Evolutionary conservation across 2,888 invertebrate genomes (phyloP).

Genomic region (Pedicia rivosa): DNA sequence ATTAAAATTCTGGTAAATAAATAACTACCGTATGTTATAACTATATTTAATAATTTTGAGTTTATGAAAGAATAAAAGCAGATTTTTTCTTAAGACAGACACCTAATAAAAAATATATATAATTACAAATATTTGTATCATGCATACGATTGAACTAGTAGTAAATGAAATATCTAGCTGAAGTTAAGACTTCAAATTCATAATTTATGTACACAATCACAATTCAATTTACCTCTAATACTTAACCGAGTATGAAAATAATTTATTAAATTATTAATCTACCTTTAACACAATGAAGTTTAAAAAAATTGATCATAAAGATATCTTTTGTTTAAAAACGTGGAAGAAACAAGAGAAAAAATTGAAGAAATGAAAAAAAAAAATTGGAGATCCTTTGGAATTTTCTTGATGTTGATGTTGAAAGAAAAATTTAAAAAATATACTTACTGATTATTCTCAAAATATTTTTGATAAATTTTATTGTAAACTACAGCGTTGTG

Average conservation of each 20-base stretch:
- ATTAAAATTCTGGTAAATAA: too few relatives aligned
- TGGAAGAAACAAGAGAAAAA: constrained; percentile 38
- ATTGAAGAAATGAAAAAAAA: constrained; percentile 43
- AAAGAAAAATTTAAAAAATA: constrained; percentile 42
- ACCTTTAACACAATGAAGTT: constrained; percentile 41
- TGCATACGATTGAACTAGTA: too few relatives aligned
- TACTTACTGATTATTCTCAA: constrained; percentile 20
- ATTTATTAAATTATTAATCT: constrained; percentile 32
- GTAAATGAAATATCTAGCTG: constrained; percentile 23
- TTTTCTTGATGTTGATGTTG: constrained; percentile 48
- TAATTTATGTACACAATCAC: constrained; percentile 22
- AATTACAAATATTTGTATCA: too few relatives aligned
- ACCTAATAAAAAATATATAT: too few relatives aligned
- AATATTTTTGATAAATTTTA: constrained; percentile 26
- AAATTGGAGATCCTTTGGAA: constrained; percentile 55
- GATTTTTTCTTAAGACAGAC: too few relatives aligned
- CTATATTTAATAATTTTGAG: too few relatives aligned
- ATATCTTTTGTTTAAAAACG: constrained; percentile 38
- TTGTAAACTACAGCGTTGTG: constrained; percentile 57
- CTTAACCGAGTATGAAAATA: constrained; percentile 20
- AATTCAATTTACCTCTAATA: constrained; percentile 23
- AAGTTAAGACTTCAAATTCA: constrained; percentile 29
- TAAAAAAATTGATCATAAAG: constrained; percentile 43
- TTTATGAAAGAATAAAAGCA: too few relatives aligned
- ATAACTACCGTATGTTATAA: too few relatives aligned